Conservation (phyloP, 2,797 vertebrate species). For the Gambusia yucatana region DNA sequence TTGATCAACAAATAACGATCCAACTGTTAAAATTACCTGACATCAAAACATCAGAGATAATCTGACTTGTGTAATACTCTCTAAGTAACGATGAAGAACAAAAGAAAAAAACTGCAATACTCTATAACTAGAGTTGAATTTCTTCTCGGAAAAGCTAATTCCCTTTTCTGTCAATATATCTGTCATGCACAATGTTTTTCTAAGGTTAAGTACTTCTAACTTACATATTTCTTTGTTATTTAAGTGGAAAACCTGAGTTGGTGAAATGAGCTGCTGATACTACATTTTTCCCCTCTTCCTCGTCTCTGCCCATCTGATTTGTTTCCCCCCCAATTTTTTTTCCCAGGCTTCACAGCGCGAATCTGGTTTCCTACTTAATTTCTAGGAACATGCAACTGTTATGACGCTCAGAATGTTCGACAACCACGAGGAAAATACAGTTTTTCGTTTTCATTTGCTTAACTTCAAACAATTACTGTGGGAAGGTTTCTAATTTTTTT, state of each 20-base stretch:
- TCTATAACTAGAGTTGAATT: not conserved
- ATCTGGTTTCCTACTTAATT: not conserved
- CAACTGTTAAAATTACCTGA: not conserved
- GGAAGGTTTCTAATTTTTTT: not conserved
- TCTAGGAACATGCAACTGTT: not conserved
- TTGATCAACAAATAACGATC: not conserved
- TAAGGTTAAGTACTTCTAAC: slow-evolving; percentile 21
- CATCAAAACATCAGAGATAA: not conserved
- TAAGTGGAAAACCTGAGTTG: slow-evolving; percentile 41
- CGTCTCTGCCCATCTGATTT: not conserved
- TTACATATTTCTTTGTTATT: slow-evolving; percentile 39
- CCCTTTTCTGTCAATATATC: not conserved
- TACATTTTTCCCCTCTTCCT: not conserved
- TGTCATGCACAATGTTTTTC: not conserved
- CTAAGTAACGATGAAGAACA: not conserved
- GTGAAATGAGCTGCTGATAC: slow-evolving; percentile 7
- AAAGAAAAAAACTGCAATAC: not conserved
- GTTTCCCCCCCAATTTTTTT: slow-evolving; percentile 3
- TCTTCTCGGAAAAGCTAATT: not conserved
- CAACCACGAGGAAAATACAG: not conserved
- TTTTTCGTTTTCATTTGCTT: not conserved
- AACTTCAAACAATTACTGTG: not conserved
- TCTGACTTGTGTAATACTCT: not conserved
- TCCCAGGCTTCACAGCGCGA: not conserved
- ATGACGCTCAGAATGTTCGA: not conserved